Base-by-base conservation (phyloP, 2,888 invertebrate species). In the Ephialtes manifestator region DNA sequence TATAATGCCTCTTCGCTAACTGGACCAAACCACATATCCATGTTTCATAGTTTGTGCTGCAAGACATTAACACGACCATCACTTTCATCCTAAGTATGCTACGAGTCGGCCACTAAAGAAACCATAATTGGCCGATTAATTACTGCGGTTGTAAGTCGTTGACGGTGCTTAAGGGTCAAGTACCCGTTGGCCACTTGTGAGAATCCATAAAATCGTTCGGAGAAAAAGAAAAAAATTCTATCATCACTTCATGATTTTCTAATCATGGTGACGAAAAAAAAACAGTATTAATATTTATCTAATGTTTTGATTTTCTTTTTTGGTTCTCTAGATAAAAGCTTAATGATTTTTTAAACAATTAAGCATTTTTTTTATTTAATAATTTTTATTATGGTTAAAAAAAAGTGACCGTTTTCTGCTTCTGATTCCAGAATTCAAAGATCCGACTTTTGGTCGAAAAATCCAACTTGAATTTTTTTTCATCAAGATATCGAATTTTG, bases 111-210 rank as follows among this genome's bases (percentile, higher is more conserved):
- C 80, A 18, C 67, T 67, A 67, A 67, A 81, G 65, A 74, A 72
- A 72, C 11, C 20, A 18, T 65, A 76, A 84, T 65, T 71, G 65
- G 58, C 48, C 39, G 35, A 13, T 65, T 81, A 77, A 81, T 77
- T 77, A 72, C 67, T 51, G 18, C 28, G 46, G 24, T 80, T 72
- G 60, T 71, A 51, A 80, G 63, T 80, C 83, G 76, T 67, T 48
- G 48, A 24, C 35, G 65, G 63, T 31, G 58, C 48, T 53, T 55
- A 20, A 75, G 39, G 18, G 60, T 18, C 39, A 4, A 53, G 0
- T 1, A 4, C 18, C 24, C n/a, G 8, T 68, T 35, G 51, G 13
- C 8, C 63, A 35, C 4, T 11, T 13, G 35, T 35, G 72, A 31
- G 2, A 15, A 18, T 48, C 39, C 43, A n/a, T 46, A 55, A 43